Conservation (phyloP, 2,797 vertebrate genomes). For the Lacerta agilis region DNA sequence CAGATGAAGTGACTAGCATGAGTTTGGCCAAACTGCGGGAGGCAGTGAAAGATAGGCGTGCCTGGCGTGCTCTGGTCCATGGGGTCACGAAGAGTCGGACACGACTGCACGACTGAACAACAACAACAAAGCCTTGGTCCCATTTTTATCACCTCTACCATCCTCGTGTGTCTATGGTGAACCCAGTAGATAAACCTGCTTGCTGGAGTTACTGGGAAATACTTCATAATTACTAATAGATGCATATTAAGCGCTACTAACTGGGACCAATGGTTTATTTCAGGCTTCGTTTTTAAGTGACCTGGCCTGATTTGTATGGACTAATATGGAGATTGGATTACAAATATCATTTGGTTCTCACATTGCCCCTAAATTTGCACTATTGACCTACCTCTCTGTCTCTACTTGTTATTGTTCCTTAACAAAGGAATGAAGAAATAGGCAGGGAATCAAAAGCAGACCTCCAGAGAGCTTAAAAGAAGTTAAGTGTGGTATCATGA, state of each 20-base stretch:
- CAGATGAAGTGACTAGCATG: no score
- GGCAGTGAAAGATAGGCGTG: no score
- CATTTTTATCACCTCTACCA: not conserved
- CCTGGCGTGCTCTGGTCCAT: no score
- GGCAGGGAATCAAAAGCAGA: not conserved
- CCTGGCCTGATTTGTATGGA: not conserved
- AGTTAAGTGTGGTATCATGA: not conserved
- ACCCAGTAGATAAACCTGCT: not conserved
- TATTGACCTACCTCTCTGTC: not conserved
- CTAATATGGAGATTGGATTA: not conserved
- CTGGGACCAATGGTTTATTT: not conserved
- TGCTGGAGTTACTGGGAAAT: not conserved
- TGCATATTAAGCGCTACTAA: not conserved
- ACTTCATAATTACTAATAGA: not conserved
- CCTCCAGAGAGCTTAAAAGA: not conserved
- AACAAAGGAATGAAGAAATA: slow-evolving; percentile 1
- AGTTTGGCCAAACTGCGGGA: no score
- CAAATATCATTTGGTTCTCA: not conserved
- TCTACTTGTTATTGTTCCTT: not conserved
- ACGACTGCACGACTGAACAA: no score
- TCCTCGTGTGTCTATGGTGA: not conserved
- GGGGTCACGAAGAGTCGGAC: no score
- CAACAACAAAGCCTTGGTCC: not conserved
- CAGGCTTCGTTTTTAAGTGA: not conserved
- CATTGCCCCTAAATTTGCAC: not conserved